Base-by-base conservation (phyloP, 2,888 invertebrate genomes). In the Ramazzottius varieornatus region DNA sequence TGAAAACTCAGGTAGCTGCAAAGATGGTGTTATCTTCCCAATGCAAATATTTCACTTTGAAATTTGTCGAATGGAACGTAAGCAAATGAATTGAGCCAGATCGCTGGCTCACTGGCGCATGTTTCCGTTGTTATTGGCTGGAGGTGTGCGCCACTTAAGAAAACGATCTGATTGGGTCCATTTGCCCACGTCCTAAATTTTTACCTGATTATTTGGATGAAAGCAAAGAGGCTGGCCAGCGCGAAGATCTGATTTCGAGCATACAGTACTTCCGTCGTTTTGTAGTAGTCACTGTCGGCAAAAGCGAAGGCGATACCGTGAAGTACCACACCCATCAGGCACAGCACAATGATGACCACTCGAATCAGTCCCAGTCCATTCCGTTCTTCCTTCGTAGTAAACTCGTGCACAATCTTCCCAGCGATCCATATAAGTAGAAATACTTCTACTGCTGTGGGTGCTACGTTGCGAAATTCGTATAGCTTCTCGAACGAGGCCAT, bases 181-280 rank as follows among this genome's bases (percentile, higher is more conserved):
- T n/a, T n/a, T n/a, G n/a, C n/a, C n/a, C n/a, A n/a, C n/a, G n/a
- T n/a, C n/a, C n/a, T n/a, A n/a, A n/a, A n/a, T n/a, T 16, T 29
- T 54, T 54, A 54, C 54, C 54, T 54, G 54, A 54, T 29, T 4
- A 54, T 54, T 54, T 54, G 54, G 54, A 54, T 54, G 54, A 8
- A 54, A 4, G 54, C 54, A 29, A 54, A 54, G 54, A 54, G 24
- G 24, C 29, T 29, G 66, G 91, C 88, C 73, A 94, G 80, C 0
- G 94, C 96, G 73, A 98, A 90, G 73, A 96, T 83, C 77, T 98
- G 94, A 79, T 99, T 99, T 68, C 96, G 82, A 71, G 92, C 83
- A 78, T 93, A 98, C 78, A 98, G 70, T 70, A 75, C 24, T 24
- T 33, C 54, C n/a, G 54, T 54, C 20, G 8, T 20, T 20, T 13